Evolutionary conservation across 2,113 vertebrate species (phyloP).

Genomic region (Synchiropus splendidus): DNA sequence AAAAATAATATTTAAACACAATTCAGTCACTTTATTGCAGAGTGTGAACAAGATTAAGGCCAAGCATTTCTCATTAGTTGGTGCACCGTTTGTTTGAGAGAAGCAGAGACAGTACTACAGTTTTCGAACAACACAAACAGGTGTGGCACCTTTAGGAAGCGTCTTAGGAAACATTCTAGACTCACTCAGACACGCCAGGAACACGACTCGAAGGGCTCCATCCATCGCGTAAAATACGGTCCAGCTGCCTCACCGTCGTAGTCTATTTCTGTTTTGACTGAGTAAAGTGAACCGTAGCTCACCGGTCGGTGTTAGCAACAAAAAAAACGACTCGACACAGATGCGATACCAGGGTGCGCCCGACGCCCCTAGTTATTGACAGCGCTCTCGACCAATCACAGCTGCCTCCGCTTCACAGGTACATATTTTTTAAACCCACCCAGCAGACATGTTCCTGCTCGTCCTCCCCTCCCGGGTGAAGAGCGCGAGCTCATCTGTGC

Average conservation of each 20-base stretch:
- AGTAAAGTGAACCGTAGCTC: not conserved
- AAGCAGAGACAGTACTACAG: no score
- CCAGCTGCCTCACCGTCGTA: not conserved
- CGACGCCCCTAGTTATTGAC: constrained; percentile 12
- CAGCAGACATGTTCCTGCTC: constrained; percentile 22
- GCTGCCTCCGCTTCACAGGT: not conserved
- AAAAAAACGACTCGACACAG: constrained; percentile 9
- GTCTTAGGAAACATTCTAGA: constrained; percentile 2
- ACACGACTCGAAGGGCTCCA: not conserved
- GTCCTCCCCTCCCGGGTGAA: constrained; percentile 1
- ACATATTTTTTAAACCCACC: constrained; percentile 12
- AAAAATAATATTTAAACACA: no score
- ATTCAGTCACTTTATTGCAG: no score
- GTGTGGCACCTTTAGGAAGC: constrained; percentile 24
- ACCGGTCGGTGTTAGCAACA: not conserved
- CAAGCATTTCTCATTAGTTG: no score
- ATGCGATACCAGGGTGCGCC: constrained; percentile 5
- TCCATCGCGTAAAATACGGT: constrained; percentile 1
- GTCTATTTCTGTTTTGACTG: fast-evolving
- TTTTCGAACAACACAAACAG: constrained; percentile 31
- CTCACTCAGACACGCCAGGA: constrained; percentile 43
- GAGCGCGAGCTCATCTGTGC: not conserved
- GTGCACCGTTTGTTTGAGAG: no score
- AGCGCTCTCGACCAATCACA: constrained; percentile 28
- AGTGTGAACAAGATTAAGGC: no score